Evolutionary conservation across 2,888 invertebrate species (phyloP), one percentile per base, ranked within the genome.

Genomic region (Apodemia mormo): DNA sequence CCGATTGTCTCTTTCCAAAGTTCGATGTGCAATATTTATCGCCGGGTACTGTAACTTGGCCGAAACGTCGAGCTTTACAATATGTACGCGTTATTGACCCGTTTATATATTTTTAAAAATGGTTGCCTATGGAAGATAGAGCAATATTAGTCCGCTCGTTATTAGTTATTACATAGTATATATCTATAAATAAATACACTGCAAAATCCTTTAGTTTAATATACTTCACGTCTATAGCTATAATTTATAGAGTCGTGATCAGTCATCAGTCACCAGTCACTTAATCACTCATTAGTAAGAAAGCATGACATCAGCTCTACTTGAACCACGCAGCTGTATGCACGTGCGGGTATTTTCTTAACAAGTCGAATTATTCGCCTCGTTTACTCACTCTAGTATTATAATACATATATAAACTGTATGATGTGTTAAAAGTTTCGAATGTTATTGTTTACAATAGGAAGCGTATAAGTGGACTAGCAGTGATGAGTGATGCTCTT

Each of bases 391-490:
- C 84, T 72, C 70, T 69, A 73, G 73, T 75, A 76, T 75, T 75
- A 78, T 52, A 52, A 52, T 76, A n/a, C n/a, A n/a, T n/a, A 74
- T 78, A 77, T 78, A 80, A 79, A 81, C 77, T 82, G 82, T 84
- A 88, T 85, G 87, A 87, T 83, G 86, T 85, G 88, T 91, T 90
- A 87, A 90, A 92, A 91, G 91, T 89, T 88, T 88, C 83, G 84
- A 79, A 81, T 90, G 90, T 90, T 92, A 89, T 91, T 92, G 91
- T 92, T 92, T 92, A 89, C 82, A 82, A 81, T 89, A 80, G 77
- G 81, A 83, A 89, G 88, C 86, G 85, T 85, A 83, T 52, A 52
- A 52, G 52, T 82, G 79, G 79, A 80, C 75, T 80, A 78, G 76
- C 77, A 73, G 75, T 81, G 90, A 82, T 85, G 90, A 90, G 81